phyloP scores from a whole-genome alignment of 2,888 invertebrate genomes.

The Agrotis clavis region DNA sequence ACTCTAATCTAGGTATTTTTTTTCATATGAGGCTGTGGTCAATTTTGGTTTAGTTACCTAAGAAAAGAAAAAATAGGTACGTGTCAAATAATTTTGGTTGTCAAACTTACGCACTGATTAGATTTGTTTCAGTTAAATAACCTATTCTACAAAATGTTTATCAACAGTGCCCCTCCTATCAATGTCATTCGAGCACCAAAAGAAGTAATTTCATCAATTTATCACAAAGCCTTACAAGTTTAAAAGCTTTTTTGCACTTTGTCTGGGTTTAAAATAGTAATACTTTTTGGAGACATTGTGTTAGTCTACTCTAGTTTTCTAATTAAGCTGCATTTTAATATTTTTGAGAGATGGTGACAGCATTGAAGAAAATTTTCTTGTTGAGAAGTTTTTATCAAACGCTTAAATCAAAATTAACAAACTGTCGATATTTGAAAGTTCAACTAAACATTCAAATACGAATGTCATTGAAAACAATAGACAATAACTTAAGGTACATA shows the following conservation, averaged over 20 bases:
- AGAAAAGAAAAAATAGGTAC: too few relatives aligned
- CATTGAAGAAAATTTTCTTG: neutral
- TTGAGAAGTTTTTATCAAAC: too few relatives aligned
- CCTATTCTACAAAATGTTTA: too few relatives aligned
- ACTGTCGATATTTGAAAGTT: neutral
- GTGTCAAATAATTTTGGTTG: too few relatives aligned
- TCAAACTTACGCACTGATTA: too few relatives aligned
- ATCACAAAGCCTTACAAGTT: conserved; percentile 5
- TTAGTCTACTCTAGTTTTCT: neutral
- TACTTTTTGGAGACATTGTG: conserved; percentile 6
- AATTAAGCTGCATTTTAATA: neutral
- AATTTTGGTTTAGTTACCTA: too few relatives aligned
- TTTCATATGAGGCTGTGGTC: too few relatives aligned
- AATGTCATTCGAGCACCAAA: neutral
- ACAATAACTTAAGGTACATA: neutral
- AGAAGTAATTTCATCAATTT: conserved; percentile 10
- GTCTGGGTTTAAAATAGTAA: neutral
- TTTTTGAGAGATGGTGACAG: neutral
- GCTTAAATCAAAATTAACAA: too few relatives aligned
- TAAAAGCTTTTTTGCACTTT: conserved; percentile 2
- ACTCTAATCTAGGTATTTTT: conserved; percentile 10
- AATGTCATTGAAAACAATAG: conserved; percentile 20
- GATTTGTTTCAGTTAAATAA: too few relatives aligned
- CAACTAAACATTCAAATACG: neutral
- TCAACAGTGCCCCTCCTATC: neutral